These are phyloP conservation scores for Myopa testacea DNA, from an alignment of 2,888 invertebrate genomes.

Conservation along the genomic window DNA sequence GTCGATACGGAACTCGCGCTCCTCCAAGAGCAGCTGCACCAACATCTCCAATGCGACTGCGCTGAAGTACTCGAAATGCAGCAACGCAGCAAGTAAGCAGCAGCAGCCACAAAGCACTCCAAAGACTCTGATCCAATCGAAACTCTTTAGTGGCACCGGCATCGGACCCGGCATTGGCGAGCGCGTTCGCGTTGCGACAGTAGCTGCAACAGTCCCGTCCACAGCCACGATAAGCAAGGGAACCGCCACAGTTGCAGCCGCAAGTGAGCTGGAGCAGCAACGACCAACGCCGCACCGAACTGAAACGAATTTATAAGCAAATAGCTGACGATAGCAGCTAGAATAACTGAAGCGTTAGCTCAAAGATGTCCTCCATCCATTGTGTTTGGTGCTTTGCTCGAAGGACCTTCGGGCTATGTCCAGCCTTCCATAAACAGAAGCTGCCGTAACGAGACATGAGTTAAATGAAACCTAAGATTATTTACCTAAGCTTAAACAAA, in stretches of 20 bases:
- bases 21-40: background rate
- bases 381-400: too few relatives aligned
- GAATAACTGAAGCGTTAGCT: slow-evolving; percentile 9
- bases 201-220: slow-evolving; percentile 36
- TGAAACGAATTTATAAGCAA: slow-evolving; percentile 68
- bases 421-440: slow-evolving; percentile 25
- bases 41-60: background rate
- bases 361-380: background rate
- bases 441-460: slow-evolving; percentile 16
- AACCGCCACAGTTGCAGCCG: background rate
- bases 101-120: slow-evolving; percentile 5
- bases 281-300: slow-evolving; percentile 62
- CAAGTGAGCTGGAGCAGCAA: slow-evolving; percentile 18
- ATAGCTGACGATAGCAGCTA: background rate
- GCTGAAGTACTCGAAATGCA: background rate
- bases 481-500: too few relatives aligned
- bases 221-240: background rate
- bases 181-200: slow-evolving; percentile 54
- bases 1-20: slow-evolving; percentile 61
- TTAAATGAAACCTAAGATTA: background rate
- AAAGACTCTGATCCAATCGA: slow-evolving; percentile 53
- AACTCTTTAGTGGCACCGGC: slow-evolving; percentile 50
- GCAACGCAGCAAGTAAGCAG: background rate
- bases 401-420: background rate
- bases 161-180: slow-evolving; percentile 61